Conservation (phyloP, 37 sponge, comb jelly and placozoan genomes). For the Dysidea cf. avara region DNA sequence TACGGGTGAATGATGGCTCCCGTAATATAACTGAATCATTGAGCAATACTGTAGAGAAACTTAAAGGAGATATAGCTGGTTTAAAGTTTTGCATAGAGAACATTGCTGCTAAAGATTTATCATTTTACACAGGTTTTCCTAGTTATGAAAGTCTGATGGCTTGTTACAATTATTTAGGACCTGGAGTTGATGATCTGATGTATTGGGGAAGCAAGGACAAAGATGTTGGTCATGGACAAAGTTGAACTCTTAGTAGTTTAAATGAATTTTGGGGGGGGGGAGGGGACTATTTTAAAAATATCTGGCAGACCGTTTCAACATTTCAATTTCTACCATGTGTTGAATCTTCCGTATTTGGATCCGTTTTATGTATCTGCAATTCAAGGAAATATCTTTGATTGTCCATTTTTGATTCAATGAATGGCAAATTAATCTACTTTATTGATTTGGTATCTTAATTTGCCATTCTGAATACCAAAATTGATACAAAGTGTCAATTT, state of each 20-base stretch:
- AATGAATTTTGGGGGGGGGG: constrained; percentile 7
- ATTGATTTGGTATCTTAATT: no score
- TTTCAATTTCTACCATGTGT: constrained; percentile 25
- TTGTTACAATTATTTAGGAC: constrained; percentile 29
- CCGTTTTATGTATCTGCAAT: constrained; percentile 15
- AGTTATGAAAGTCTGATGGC: constrained; percentile 14
- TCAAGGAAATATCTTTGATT: constrained; percentile 12
- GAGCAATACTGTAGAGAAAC: no score
- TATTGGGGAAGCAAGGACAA: no score
- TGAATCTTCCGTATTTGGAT: constrained; percentile 36
- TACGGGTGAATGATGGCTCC: no score
- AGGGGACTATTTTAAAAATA: constrained; percentile 22
- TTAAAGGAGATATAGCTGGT: no score
- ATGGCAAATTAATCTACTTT: no score
- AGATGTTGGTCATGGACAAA: no score
- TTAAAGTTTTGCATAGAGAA: background rate
- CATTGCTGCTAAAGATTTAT: constrained; percentile 26
- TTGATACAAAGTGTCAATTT: no score
- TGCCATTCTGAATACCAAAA: no score
- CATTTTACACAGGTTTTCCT: constrained; percentile 46
- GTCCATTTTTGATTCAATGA: no score
- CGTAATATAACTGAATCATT: no score
- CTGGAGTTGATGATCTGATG: constrained; percentile 3
- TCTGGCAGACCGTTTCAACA: constrained; percentile 21
- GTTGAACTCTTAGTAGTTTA: no score